phyloP scores from a whole-genome alignment of 2,113 vertebrate species.

The Grantiella picta region DNA sequence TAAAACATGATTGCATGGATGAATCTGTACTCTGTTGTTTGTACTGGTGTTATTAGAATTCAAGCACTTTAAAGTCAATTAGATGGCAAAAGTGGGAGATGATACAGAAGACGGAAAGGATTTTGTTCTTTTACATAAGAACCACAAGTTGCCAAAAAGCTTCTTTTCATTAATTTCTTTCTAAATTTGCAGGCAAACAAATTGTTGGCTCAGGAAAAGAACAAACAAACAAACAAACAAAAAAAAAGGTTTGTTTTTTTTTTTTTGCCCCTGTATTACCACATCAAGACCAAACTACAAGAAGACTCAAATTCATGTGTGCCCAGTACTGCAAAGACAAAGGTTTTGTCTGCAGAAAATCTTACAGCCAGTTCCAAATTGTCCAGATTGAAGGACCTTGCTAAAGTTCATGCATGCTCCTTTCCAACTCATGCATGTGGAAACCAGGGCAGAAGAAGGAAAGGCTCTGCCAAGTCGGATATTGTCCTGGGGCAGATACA shows the following conservation, averaged over 20 bases:
- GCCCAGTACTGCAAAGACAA: not conserved
- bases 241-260: accelerated
- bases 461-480: not conserved
- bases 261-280: not conserved
- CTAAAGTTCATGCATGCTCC: not conserved
- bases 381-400: not conserved
- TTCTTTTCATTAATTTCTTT: not conserved
- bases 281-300: not conserved
- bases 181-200: not conserved
- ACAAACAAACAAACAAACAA: not conserved
- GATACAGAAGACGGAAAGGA: not conserved
- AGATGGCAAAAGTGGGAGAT: not conserved
- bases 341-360: not conserved
- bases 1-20: not conserved
- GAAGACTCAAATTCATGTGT: not conserved
- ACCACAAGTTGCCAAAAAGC: accelerated
- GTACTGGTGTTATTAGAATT: not conserved
- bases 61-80: not conserved
- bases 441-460: not conserved
- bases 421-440: not conserved
- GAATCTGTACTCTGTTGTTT: not conserved
- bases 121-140: not conserved
- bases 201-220: not conserved
- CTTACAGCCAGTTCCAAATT: not conserved
- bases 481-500: not conserved